Conservation (phyloP, 1,140 invertebrate species). For the Drosophila neocordata region DNA sequence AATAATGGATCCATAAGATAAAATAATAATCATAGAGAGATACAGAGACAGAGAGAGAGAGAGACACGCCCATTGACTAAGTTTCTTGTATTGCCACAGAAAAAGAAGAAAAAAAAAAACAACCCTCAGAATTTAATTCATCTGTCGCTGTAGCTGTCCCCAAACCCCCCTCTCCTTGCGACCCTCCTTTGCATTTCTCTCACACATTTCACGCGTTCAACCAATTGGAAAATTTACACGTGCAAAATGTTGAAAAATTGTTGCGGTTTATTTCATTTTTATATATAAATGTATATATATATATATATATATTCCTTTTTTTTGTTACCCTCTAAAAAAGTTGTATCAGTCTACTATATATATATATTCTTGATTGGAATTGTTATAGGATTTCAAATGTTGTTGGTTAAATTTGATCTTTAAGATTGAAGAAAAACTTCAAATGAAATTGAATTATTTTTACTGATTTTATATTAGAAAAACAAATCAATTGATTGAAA, state of each 20-base stretch:
- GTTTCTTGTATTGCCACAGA: not conserved
- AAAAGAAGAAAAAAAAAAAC: not conserved
- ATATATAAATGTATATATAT: not conserved
- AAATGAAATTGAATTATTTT: too few species aligned
- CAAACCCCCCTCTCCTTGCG: not conserved
- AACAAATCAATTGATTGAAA: too few species aligned
- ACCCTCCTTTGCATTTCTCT: constrained; percentile 17
- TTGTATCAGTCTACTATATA: too few species aligned
- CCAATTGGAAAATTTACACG: constrained; percentile 82
- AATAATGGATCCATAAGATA: constrained; percentile 39
- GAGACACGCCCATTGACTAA: constrained; percentile 32
- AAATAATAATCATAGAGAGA: constrained; percentile 27
- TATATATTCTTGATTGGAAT: too few species aligned
- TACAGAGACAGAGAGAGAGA: not conserved
- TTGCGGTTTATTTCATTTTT: constrained; percentile 74
- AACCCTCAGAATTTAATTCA: constrained; percentile 25
- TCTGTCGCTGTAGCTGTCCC: not conserved
- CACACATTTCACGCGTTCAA: constrained; percentile 68
- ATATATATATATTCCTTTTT: not conserved
- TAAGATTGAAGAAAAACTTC: too few species aligned
- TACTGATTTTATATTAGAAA: too few species aligned
- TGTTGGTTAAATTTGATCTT: constrained; percentile 4
- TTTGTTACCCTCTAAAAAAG: too few species aligned
- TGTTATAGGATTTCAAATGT: too few species aligned
- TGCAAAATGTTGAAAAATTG: constrained; percentile 82